Percentiles rank a stretch among this genome's conserved stretches.
Conservation (phyloP, 1,140 invertebrate species). For the Bombus vancouverensis region DNA sequence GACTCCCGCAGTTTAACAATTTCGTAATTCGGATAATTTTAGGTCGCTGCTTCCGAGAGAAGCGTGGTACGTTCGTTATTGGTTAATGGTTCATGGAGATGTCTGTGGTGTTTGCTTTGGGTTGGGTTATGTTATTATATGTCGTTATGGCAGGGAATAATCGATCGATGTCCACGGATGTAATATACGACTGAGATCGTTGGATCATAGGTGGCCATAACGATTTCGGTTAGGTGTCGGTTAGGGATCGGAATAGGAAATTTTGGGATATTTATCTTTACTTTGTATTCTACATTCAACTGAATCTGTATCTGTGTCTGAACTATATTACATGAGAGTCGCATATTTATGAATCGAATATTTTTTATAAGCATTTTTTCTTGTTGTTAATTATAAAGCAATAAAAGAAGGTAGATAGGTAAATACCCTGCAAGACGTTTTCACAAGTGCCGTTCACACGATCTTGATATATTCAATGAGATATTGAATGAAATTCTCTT, state of each 20-base stretch:
- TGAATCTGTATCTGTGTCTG: neutral
- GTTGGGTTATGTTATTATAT: neutral
- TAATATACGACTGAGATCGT: no score
- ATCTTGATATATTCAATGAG: neutral
- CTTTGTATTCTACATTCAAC: neutral
- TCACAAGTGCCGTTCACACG: neutral
- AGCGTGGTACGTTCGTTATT: neutral
- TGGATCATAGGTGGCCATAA: no score
- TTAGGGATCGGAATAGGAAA: neutral
- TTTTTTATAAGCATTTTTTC: no score
- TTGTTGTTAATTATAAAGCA: no score
- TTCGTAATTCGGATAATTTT: slow-evolving; percentile 16
- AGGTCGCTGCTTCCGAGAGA: neutral
- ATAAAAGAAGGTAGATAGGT: no score
- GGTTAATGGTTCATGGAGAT: neutral
- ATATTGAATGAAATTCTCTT: neutral
- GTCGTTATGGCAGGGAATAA: no score
- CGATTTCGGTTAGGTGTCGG: no score
- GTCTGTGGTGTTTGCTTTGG: neutral
- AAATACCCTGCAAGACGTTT: no score
- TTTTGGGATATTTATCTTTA: neutral
- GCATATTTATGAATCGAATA: no score
- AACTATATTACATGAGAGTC: no score
- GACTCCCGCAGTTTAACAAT: neutral
- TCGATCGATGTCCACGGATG: no score